Percentiles rank a stretch among this genome's conserved stretches.
Conservation (phyloP, 2,888 invertebrate species). For the Yponomeuta malinellus region DNA sequence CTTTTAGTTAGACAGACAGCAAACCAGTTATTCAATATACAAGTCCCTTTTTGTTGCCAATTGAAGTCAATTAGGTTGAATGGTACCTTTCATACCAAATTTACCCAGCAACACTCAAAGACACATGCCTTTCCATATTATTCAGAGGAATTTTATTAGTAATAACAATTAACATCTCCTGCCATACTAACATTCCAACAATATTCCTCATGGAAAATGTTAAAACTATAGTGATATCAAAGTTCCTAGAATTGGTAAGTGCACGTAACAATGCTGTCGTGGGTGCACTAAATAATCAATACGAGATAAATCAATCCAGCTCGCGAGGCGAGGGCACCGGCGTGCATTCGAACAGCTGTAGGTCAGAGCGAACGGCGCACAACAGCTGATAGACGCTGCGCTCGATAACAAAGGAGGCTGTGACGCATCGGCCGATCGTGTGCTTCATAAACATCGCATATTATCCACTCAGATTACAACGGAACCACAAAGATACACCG, state of each 20-base stretch:
- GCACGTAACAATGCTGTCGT: not conserved
- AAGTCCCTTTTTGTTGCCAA: not conserved
- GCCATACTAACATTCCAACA: not conserved
- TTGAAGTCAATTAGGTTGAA: not conserved
- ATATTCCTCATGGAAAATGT: not conserved
- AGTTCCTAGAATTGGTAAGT: not conserved
- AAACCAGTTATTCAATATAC: not conserved
- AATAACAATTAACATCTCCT: not conserved
- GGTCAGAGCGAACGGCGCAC: slow-evolving; percentile 62
- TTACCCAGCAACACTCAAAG: not conserved
- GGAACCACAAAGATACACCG: not conserved
- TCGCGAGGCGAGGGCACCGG: slow-evolving; percentile 9
- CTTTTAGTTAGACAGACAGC: slow-evolving; percentile 28
- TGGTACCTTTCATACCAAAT: not conserved
- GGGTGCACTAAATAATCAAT: slow-evolving; percentile 3
- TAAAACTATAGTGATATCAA: not conserved
- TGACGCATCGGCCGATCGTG: not conserved
- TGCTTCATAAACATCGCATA: not conserved
- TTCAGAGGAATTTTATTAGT: not conserved
- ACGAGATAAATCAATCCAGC: slow-evolving; percentile 2
- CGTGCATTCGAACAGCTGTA: slow-evolving; percentile 49
- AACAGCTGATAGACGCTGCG: slow-evolving; percentile 55
- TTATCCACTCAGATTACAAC: not conserved
- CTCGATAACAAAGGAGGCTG: slow-evolving; percentile 3
- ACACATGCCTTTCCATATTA: not conserved